Percentiles rank a stretch among this genome's conserved stretches.
These are phyloP conservation scores for Eretmochelys imbricata DNA, from an alignment of 2,113 vertebrate species.

Conservation along the genomic window DNA sequence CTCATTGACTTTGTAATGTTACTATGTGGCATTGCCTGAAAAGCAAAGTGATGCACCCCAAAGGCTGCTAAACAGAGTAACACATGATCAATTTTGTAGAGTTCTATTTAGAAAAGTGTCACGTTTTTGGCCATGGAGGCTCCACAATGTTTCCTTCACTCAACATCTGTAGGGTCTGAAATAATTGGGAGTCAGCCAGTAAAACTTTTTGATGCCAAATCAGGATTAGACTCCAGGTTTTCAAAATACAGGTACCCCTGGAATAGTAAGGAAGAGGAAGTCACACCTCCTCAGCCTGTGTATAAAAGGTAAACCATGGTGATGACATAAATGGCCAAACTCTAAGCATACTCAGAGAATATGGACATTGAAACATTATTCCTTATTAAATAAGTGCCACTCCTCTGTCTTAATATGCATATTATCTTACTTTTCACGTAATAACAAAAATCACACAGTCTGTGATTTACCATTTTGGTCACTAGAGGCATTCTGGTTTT, in stretches of 20 bases:
- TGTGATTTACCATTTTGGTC: neutral
- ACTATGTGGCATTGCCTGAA: neutral
- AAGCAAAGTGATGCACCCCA: rapidly evolving
- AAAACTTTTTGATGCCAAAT: neutral
- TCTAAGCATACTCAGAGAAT: neutral
- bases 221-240: neutral
- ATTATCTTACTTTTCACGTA: neutral
- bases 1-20: neutral
- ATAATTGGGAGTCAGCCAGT: neutral
- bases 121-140: neutral
- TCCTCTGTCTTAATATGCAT: neutral
- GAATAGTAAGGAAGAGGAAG: neutral
- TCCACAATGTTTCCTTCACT: neutral
- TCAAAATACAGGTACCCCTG: neutral
- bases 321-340: neutral
- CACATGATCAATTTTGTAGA: rapidly evolving
- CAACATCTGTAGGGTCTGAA: rapidly evolving
- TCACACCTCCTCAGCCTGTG: neutral
- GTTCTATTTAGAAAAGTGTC: rapidly evolving
- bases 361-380: neutral
- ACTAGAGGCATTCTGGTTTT: neutral
- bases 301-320: neutral
- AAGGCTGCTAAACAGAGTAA: neutral
- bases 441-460: neutral
- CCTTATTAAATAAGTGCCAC: neutral